These are phyloP conservation scores for Ascaphus truei DNA, from an alignment of 2,113 vertebrate species.

Conservation along the genomic window DNA sequence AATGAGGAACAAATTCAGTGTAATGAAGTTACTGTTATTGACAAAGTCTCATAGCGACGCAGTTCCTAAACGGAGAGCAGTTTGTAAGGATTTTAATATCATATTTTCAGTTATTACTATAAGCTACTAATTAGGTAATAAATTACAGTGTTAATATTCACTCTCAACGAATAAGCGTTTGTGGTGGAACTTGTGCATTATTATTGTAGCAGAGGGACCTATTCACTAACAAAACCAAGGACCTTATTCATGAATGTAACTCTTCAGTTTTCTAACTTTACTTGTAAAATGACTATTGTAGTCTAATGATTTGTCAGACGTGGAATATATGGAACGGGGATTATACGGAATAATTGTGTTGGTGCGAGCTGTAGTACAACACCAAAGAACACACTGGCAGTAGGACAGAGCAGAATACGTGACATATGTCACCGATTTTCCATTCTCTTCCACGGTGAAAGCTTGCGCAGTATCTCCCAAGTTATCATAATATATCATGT, in stretches of 20 bases:
- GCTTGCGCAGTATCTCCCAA: too few relatives aligned
- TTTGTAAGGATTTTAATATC: conserved; percentile 55
- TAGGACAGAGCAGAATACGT: neutral
- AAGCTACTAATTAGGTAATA: conserved; percentile 72
- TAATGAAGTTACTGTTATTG: conserved; percentile 29
- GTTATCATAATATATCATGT: too few relatives aligned
- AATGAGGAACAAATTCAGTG: conserved; percentile 1
- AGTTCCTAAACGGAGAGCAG: conserved; percentile 36
- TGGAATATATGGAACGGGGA: too few relatives aligned
- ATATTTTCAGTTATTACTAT: conserved; percentile 66
- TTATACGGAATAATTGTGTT: too few relatives aligned
- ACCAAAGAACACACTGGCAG: neutral
- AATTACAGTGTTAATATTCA: conserved; percentile 75
- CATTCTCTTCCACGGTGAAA: too few relatives aligned
- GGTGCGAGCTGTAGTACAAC: neutral
- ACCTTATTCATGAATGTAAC: conserved; percentile 53
- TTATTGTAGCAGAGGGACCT: conserved; percentile 57
- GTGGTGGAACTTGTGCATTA: conserved; percentile 49
- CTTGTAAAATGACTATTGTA: conserved; percentile 33
- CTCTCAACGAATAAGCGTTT: conserved; percentile 68
- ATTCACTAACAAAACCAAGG: conserved; percentile 51
- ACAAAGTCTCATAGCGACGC: conserved; percentile 33
- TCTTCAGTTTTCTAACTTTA: conserved; percentile 38
- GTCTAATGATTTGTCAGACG: too few relatives aligned
- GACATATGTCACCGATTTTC: too few relatives aligned